Conservation (phyloP, 2,888 invertebrate species). For the Calameuta idolon region DNA sequence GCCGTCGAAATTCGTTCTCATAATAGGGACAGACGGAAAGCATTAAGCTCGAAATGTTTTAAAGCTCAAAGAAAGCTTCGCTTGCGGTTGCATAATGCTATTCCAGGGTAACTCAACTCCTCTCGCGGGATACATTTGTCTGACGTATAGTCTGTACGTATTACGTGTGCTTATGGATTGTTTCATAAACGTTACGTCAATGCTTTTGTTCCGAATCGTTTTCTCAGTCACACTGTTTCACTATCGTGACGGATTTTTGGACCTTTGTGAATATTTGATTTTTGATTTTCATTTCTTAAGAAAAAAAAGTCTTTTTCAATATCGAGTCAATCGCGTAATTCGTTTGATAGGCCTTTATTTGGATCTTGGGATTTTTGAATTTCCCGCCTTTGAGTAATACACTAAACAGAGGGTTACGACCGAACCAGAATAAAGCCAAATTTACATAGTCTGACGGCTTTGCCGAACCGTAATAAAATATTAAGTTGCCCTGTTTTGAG, state of each 20-base stretch:
- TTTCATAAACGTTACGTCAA: constrained; percentile 30
- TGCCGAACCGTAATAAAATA: too few species aligned
- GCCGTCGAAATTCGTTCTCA: background rate
- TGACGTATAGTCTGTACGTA: constrained; percentile 29
- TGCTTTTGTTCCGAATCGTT: constrained; percentile 25
- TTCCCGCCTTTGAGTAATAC: too few species aligned
- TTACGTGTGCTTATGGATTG: constrained; percentile 36
- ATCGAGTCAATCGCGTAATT: background rate
- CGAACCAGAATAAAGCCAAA: too few species aligned
- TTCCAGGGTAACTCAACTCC: constrained; percentile 5
- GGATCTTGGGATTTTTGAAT: background rate
- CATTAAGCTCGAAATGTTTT: constrained; percentile 9
- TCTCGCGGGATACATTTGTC: constrained; percentile 38
- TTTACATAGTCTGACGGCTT: too few species aligned
- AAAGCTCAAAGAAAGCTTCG: constrained; percentile 31
- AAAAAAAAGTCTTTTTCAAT: background rate
- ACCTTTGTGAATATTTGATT: background rate
- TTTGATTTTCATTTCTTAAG: background rate
- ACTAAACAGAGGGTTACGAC: too few species aligned
- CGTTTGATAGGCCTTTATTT: background rate
- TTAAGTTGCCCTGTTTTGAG: too few species aligned
- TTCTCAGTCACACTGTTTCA: background rate
- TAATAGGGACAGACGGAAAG: background rate
- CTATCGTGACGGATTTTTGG: background rate
- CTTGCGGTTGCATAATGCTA: constrained; percentile 6